Base-by-base conservation (phyloP, 2,113 vertebrate genomes). In the Paramisgurnus dabryanus region DNA sequence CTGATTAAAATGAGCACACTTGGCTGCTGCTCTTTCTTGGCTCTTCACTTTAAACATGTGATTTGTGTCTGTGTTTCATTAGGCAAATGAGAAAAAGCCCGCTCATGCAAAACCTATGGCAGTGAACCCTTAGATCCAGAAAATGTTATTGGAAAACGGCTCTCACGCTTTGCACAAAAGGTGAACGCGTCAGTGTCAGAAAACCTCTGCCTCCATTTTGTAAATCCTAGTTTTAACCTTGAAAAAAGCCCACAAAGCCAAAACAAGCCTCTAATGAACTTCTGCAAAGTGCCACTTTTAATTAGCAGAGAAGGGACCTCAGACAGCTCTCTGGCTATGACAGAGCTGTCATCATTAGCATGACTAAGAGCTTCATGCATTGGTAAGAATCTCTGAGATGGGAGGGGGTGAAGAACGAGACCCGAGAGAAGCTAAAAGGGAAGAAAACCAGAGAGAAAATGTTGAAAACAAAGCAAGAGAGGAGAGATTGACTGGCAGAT, bases 241-340 rank as follows among this genome's bases (percentile, higher is more conserved):
- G 70, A 65, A 55, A 76, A 72, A 67, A 67, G 43, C 43, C 18
- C n/a, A 39, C 8, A 67, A 64, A 65, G 49, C 47, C 17, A 11
- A 79, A 72, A 58, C 67, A 71, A 79, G 55, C 22, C 49, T 39
- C 49, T 81, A 80, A 83, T 78, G 76, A 78, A 73, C 63, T 81
- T 83, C 70, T 79, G 69, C 65, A 79, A 85, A 81, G 45, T 70
- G 82, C 65, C 81, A 74, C 64, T 83, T 85, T 85, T 83, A 83
- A 85, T 83, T 83, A 85, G 76, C 78, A 78, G 75, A 67, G 41
- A 85, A 81, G 78, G 82, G 75, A 77, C 80, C 63, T 63, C 41
- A 67, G 71, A 68, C 61, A 76, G 61, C 67, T 74, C 81, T 74
- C 57, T 3, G 55, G 74, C 63, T 79, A 76, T 77, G 76, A 79